Evolutionary conservation across 2,888 invertebrate genomes (phyloP).

Genomic region (Troilus luridus): DNA sequence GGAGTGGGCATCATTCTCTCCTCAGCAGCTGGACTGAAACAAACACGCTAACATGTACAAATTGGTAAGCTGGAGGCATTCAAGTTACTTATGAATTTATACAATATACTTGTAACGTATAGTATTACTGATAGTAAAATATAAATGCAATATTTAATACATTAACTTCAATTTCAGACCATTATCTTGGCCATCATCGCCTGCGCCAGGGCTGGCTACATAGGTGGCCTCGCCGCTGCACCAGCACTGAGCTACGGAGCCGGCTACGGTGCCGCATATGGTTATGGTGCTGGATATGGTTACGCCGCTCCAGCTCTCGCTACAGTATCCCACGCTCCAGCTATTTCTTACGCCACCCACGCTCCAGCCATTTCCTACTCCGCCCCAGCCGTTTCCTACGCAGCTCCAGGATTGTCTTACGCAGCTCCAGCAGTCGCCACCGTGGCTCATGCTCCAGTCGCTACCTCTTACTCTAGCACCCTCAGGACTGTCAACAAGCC

Average conservation of each 20-base stretch:
- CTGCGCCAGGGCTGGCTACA: neutral
- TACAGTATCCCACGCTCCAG: slow-evolving; percentile 51
- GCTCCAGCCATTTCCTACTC: slow-evolving; percentile 58
- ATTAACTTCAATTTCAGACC: neutral
- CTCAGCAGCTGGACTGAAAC: neutral
- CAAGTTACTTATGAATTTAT: neutral
- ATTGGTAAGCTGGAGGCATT: neutral
- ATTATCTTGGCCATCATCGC: neutral
- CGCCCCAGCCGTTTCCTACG: slow-evolving; percentile 64
- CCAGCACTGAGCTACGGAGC: slow-evolving; percentile 15
- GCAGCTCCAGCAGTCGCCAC: slow-evolving; percentile 61
- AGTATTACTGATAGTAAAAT: no score
- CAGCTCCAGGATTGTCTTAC: slow-evolving; percentile 60
- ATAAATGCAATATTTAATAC: slow-evolving; percentile 57
- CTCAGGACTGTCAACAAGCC: slow-evolving; percentile 70
- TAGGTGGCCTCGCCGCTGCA: neutral
- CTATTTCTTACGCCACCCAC: slow-evolving; percentile 67
- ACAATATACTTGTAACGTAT: neutral
- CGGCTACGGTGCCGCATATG: neutral
- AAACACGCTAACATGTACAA: neutral
- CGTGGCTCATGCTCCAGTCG: slow-evolving; percentile 70
- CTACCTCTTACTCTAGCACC: slow-evolving; percentile 77
- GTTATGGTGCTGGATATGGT: neutral
- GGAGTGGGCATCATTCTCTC: neutral
- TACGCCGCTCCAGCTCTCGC: neutral